Base-by-base conservation (phyloP, 2,888 invertebrate species). In the Nebria salina region DNA sequence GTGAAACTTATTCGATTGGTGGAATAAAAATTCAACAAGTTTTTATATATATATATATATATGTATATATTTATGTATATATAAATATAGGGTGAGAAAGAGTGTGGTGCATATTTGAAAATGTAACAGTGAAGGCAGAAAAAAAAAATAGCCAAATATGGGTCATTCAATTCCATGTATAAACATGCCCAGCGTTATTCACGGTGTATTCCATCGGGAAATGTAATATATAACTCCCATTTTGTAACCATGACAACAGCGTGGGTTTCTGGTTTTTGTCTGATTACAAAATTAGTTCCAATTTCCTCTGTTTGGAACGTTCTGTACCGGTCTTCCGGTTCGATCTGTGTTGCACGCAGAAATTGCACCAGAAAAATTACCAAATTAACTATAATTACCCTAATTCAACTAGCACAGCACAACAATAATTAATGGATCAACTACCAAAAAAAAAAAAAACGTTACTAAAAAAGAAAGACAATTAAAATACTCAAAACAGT, bases 201-300 rank as follows among this genome's bases (percentile, higher is more conserved):
- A 68, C 68, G 68, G 26, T 68, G 20, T 25, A 26, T 34, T 70
- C 70, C 70, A 70, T 26, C 25, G 70, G 70, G 70, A 70, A 70
- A 20, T 70, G 70, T 70, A 26, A 70, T 70, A 34, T 70, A 70
- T 70, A 70, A 70, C 70, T 70, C 26, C 34, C 70, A 70, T 70
- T 70, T 70, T 25, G 70, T 70, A 5, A 3, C 70, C 70, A 70
- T 70, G 20, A 11, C 70, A 70, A 70, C 70, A 20, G 13, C 54
- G 54, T 54, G 2, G 70, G 25, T 70, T 20, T 20, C 70, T 20
- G 70, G 15, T 70, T 70, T 70, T 34, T 34, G 70, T 26, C 70
- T 25, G 70, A 70, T 70, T 20, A 70, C 70, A 34, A 20, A 70
- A 70, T 70, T 70, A 70, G 34, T 70, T 70, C 70, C 34, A 70